Evolutionary conservation across 2,797 vertebrate species (phyloP), one percentile per base, ranked within the genome.

Genomic region (Parauchenoglanis punctatus): DNA sequence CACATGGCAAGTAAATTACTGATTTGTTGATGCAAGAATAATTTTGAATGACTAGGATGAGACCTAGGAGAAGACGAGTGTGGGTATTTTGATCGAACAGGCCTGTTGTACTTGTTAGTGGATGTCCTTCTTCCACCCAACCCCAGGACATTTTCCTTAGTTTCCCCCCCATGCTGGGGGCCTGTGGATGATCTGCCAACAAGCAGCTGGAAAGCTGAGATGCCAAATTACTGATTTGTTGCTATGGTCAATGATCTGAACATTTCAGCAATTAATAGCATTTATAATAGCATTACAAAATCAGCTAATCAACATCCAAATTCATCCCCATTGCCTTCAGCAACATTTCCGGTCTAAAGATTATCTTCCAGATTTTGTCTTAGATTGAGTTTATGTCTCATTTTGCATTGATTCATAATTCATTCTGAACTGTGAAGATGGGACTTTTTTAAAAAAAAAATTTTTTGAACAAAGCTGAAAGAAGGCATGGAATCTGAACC

Each of bases 381-480:
- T 23, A 1, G 54, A 59, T 23, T 12, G 40, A 81, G 18, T 40
- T 40, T 12, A 59, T 25, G 77, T 59, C 54, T 81, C 10, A 5
- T 58, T 80, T 31, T 75, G 56, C 56, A 59, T 40, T 81, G 77
- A 81, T 59, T 59, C 18, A 15, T 61, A 31, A 81, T 61, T 81
- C 56, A 61, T 61, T 59, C 35, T 44, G 23, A 81, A 61, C 56
- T 25, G 28, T 44, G 35, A 81, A n/a, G 58, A 25, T 1, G 2
- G 56, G 78, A 3, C 40, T 40, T 40, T 40, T 40, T 3, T 0
- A 40, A 40, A 40, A 3, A 3, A 40, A 40, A 40, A 0, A 4
- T 76, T 12, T 52, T 52, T n/a, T 40, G 40, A 63, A 25, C 46
- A 77, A 54, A 58, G n/a, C 28, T 35, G 28, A n/a, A 63, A 63